Conservation (phyloP, 2,888 invertebrate species). For the Rhorus exstirpatorius region DNA sequence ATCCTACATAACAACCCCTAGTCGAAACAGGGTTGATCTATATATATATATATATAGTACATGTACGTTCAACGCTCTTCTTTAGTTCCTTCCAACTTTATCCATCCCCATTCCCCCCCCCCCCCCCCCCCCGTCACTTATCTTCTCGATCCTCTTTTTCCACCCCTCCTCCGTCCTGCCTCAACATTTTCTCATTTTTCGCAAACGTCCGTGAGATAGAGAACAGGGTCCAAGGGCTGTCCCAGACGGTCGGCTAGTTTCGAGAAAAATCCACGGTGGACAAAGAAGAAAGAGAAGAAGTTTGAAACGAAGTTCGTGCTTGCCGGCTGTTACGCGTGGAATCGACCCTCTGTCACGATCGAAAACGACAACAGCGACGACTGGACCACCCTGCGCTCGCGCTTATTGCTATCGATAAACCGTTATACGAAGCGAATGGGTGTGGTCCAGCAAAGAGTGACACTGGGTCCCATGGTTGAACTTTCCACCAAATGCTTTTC, state of each 20-base stretch:
- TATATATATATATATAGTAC: too few relatives aligned
- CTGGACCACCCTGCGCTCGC: slow-evolving; percentile 53
- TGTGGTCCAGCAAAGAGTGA: slow-evolving; percentile 32
- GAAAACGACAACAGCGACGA: slow-evolving; percentile 50
- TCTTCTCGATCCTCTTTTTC: slow-evolving; percentile 40
- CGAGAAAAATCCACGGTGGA: slow-evolving; percentile 28
- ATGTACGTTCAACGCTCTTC: slow-evolving; percentile 24
- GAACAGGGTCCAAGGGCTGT: slow-evolving; percentile 61
- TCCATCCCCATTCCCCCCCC: not conserved
- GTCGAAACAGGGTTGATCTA: slow-evolving; percentile 21
- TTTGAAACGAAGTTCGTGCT: slow-evolving; percentile 59
- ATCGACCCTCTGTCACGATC: slow-evolving; percentile 49
- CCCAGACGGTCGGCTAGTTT: slow-evolving; percentile 35
- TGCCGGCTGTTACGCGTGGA: slow-evolving; percentile 65
- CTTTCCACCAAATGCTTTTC: slow-evolving; percentile 39
- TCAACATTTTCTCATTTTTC: slow-evolving; percentile 58
- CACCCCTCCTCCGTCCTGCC: slow-evolving; percentile 25
- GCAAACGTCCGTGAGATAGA: slow-evolving; percentile 63
- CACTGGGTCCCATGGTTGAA: slow-evolving; percentile 18
- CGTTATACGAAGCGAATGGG: slow-evolving; percentile 71
- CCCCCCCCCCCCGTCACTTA: slow-evolving; percentile 10
- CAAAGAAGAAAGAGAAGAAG: slow-evolving; percentile 47
- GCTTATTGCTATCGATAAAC: slow-evolving; percentile 82
- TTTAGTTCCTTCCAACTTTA: not conserved
- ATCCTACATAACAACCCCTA: not conserved